Evolutionary conservation across 2,888 invertebrate genomes (phyloP), one percentile per base, ranked within the genome.

Genomic region (Cyaniris semiargus): DNA sequence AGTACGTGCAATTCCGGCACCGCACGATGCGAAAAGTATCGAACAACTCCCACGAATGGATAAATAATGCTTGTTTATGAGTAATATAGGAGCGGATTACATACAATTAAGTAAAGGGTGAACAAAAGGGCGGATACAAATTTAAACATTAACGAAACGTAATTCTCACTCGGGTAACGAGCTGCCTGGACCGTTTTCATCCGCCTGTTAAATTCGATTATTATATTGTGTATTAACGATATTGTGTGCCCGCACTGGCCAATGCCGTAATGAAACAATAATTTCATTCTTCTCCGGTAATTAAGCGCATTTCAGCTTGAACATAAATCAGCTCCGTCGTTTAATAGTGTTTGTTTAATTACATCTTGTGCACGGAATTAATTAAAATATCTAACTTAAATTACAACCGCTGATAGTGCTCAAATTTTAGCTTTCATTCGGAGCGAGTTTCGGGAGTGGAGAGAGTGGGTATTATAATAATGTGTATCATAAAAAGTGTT

Each of bases 81-180:
- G 56, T 58, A 72, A 77, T 77, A 77, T 60, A 72, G 56, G 53
- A 72, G 58, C 71, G 60, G 56, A 72, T 77, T 72, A 60, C 77
- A 72, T 58, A 72, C 77, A 72, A 72, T 58, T 71, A 72, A 76
- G 71, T 23, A 72, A 76, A 76, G 56, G 79, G 80, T 79, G 79
- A 81, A 82, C 82, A 80, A 82, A 84, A 84, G 84, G 85, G 84
- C 86, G 86, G 89, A 88, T 86, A 89, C 90, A 90, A 92, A 92
- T 92, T 92, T 91, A 92, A 91, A 90, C 89, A 92, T 91, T 91
- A 90, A 92, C 91, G 91, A 91, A 91, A 90, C 89, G 88, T 90
- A 89, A 92, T 92, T 90, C 89, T 87, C 89, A 85, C 85, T 86
- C 83, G 87, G 87, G 88, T 90, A 91, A 91, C 90, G 89, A 90